These are phyloP conservation scores for Metopolophium dirhodum DNA, from an alignment of 1,140 invertebrate species.

Conservation along the genomic window DNA sequence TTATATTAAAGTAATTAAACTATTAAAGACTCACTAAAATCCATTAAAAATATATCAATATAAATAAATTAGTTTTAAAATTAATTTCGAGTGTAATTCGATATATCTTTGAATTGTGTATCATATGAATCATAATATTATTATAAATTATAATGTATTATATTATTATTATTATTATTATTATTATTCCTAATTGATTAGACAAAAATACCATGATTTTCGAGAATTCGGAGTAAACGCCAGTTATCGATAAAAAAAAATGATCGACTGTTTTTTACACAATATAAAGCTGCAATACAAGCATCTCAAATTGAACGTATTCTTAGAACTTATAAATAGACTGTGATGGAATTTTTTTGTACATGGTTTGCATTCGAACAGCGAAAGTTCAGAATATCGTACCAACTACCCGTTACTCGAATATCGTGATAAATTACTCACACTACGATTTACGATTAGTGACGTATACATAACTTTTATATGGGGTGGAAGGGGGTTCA, in stretches of 20 bases:
- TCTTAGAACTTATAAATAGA: conserved; percentile 1
- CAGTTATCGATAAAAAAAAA: background rate
- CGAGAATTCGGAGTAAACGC: background rate
- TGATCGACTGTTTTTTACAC: background rate
- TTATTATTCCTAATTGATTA: background rate
- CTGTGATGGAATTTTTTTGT: background rate
- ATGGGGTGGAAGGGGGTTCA: background rate
- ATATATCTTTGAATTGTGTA: background rate
- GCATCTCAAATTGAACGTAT: background rate
- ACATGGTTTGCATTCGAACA: background rate
- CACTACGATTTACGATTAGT: background rate
- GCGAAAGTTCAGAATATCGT: background rate
- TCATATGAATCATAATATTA: background rate
- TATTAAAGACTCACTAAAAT: too few relatives aligned
- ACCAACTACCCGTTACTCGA: background rate
- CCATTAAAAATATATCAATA: too few relatives aligned
- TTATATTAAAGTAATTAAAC: background rate
- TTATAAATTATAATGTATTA: too few relatives aligned
- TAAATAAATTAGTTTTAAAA: background rate
- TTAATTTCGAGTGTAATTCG: background rate
- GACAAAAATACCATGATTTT: background rate
- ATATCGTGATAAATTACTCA: background rate
- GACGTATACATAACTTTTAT: background rate
- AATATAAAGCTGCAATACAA: background rate
- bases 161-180: too few relatives aligned